These are phyloP conservation scores for Lysandra coridon DNA, from an alignment of 2,888 invertebrate species.

Conservation along the genomic window DNA sequence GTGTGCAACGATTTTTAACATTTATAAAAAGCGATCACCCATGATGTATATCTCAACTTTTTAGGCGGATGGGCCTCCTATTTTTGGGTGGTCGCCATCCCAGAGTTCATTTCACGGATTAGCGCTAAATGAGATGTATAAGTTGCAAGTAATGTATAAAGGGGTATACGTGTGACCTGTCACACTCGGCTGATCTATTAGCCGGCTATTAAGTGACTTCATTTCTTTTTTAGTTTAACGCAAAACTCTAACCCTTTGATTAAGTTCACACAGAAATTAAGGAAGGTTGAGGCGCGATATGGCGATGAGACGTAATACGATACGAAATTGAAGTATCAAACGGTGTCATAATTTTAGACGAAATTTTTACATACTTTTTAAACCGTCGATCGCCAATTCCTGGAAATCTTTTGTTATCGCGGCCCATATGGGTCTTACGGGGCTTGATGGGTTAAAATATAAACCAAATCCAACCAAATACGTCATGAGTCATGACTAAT, in stretches of 20 bases:
- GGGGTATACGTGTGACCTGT: constrained; percentile 7
- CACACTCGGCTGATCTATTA: constrained; percentile 13
- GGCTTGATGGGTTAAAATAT: no score
- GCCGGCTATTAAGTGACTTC: constrained; percentile 24
- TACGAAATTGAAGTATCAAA: neutral
- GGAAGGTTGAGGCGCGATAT: no score
- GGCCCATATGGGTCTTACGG: no score
- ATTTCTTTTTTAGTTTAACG: neutral
- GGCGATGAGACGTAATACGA: neutral
- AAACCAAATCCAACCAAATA: no score
- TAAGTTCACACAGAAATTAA: no score
- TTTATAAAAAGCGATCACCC: constrained; percentile 11
- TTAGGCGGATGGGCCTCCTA: constrained; percentile 47
- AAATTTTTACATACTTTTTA: no score
- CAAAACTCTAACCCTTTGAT: neutral
- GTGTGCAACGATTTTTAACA: neutral
- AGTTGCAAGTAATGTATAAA: constrained; percentile 10
- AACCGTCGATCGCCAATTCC: no score
- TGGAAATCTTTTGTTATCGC: no score
- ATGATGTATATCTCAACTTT: constrained; percentile 30
- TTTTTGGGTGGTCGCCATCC: constrained; percentile 68
- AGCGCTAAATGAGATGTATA: constrained; percentile 45
- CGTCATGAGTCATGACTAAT: no score
- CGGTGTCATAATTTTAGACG: no score
- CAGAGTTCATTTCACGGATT: constrained; percentile 69